Base-by-base conservation (phyloP, 30 jellyfish, hydroid and myxozoan species). In the Cassiopea andromeda region DNA sequence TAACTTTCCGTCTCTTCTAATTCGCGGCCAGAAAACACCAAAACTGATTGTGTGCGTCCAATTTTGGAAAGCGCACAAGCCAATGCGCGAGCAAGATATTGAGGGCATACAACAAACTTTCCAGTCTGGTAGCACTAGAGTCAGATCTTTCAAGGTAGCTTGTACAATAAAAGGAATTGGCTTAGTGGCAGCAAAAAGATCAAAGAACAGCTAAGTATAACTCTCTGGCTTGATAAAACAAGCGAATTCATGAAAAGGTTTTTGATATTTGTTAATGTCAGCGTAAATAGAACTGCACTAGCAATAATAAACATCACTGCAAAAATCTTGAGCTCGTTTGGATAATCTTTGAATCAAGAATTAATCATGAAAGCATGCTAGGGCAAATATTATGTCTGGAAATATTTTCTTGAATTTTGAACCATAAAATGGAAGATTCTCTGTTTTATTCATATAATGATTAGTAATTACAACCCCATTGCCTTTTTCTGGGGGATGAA, bases 281-380 rank as follows among this genome's bases (percentile, higher is more conserved):
- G 85, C 64, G 13, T 43, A 1, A 77, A 87, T 38, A 87, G 94
- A 58, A 8, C 94, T 8, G 93, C 88, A 4, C 17, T 1, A 3
- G 88, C 92, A 0, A 69, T 84, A 2, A 69, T 79, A 48, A 72
- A 43, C 4, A 46, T 69, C 70, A 88, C 70, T 13, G 48, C 69
- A 54, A 13, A 45, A 7, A 70, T 54, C 18, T 0, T 84, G 54
- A 18, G 44, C 38, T 45, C n/a, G 0, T 84, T 9, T 84, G 92
- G 86, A 17, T 77, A 73, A 44, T 60, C 90, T 5, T 2, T 84
- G 43, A 84, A 50, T 64, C 16, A 47, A 2, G 70, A 84, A 84
- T 1, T 84, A 77, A 47, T 84, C 75, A 84, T 84, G 85, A 88
- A 69, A 48, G 70, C 86, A 5, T 84, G 92, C 69, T 84, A 88